Base-by-base conservation (phyloP, 2,888 invertebrate species). In the Listrodromus nycthemerus region DNA sequence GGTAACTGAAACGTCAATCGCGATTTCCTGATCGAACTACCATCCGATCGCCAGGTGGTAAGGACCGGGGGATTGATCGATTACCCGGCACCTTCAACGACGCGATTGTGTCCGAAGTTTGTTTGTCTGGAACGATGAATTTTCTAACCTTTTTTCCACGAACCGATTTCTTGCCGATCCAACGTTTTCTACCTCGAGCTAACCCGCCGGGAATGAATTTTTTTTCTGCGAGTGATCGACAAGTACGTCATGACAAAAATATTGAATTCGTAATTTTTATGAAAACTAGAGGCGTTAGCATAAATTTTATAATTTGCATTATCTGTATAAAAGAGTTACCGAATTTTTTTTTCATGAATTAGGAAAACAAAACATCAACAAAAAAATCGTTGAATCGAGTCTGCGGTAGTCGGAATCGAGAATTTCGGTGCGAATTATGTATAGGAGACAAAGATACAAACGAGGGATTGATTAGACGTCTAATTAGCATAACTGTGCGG, bases 401-500 rank as follows among this genome's bases (percentile, higher is more conserved):
- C 8, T 37, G 37, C 37, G 37, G 37, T 61, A n/a, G 33, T 27
- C 61, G 33, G 33, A 61, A 61, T n/a, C 61, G 19, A 61, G 16
- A 61, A 33, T 61, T 30, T 61, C 7, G n/a, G 2, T 8, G 7
- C 16, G 33, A 33, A n/a, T 16, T 0, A 33, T 33, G n/a, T 7
- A 27, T 6, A 16, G 33, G 33, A 30, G 61, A 33, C 13, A 61
- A 16, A 61, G 61, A n/a, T 61, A 61, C 88, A 86, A 88, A 88
- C 86, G 86, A 87, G 83, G 76, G 85, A 86, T 87, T 89, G 90
- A 90, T 91, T 89, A 89, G 89, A 88, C 86, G 85, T 89, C 87
- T 87, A 90, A 90, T 91, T 90, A 90, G 87, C 89, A 90, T 90
- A 91, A 89, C 85, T 87, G 82, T 80, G 85, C 84, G 83, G 55